phyloP scores from a whole-genome alignment of 2,113 vertebrate genomes.

The Oxyruncus cristatus region DNA sequence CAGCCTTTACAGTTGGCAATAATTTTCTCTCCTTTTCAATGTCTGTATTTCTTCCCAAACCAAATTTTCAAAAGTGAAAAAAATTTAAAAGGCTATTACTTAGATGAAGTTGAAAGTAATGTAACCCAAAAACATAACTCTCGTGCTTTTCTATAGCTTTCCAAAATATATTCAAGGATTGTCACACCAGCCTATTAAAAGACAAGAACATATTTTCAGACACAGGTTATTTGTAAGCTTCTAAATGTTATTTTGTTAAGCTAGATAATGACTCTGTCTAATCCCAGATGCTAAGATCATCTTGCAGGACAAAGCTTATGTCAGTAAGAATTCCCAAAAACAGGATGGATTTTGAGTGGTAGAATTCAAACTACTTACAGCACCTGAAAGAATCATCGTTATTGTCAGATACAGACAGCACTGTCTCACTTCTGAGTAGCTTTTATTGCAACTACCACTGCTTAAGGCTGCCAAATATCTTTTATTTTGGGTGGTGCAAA shows the following conservation, averaged over 20 bases:
- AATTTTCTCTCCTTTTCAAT: neutral
- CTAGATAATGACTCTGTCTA: neutral
- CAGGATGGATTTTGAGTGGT: neutral
- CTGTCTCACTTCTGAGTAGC: neutral
- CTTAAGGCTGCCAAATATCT: neutral
- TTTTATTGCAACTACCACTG: neutral
- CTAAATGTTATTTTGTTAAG: neutral
- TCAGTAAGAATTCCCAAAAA: neutral
- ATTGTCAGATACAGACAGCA: neutral
- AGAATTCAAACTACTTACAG: neutral
- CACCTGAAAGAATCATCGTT: neutral
- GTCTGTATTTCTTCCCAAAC: neutral
- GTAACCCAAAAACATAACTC: neutral
- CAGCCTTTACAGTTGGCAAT: neutral
- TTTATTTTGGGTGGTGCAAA: neutral
- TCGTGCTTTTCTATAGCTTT: neutral
- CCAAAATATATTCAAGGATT: neutral
- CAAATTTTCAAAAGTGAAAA: slow-evolving; percentile 6
- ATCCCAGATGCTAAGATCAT: neutral
- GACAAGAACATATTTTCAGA: neutral
- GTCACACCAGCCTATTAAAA: neutral
- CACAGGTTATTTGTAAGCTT: neutral
- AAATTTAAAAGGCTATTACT: neutral
- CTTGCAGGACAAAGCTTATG: neutral
- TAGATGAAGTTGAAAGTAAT: neutral